These are phyloP conservation scores for Latheticus oryzae DNA, from an alignment of 2,888 invertebrate genomes.

Conservation along the genomic window DNA sequence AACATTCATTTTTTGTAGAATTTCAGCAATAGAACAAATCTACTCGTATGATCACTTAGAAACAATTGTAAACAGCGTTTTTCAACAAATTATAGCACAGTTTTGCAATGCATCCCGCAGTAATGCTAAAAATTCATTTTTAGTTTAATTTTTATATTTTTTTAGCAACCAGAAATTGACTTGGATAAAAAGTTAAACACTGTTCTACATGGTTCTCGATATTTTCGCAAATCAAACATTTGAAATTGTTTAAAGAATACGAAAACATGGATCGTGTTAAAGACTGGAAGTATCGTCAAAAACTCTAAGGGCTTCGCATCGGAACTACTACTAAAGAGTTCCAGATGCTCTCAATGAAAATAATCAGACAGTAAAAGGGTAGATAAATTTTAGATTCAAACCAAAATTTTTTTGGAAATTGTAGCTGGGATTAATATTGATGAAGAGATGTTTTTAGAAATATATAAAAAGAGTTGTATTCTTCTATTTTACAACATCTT, in stretches of 20 bases:
- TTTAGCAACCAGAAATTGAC: conserved; percentile 47
- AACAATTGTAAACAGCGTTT: conserved; percentile 69
- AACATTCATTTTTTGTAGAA: conserved; percentile 65
- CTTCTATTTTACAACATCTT: conserved; percentile 73
- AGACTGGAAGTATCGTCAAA: conserved; percentile 59
- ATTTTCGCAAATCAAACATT: conserved; percentile 62
- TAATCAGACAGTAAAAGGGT: conserved; percentile 61
- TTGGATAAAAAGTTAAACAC: conserved; percentile 61
- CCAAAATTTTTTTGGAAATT: conserved; percentile 39
- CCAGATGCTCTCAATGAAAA: conserved; percentile 61
- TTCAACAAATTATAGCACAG: conserved; percentile 77
- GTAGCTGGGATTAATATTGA: conserved; percentile 67
- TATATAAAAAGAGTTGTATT: conserved; percentile 75
- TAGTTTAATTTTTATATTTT: not conserved
- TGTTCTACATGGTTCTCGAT: conserved; percentile 59
- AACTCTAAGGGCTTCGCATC: conserved; percentile 55
- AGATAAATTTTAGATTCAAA: conserved; percentile 29
- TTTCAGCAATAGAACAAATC: conserved; percentile 75
- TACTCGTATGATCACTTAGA: conserved; percentile 69
- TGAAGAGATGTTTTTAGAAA: conserved; percentile 76
- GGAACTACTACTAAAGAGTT: conserved; percentile 61
- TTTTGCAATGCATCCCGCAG: conserved; percentile 67
- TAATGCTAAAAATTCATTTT: conserved; percentile 54
- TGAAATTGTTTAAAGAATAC: conserved; percentile 59
- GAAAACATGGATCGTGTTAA: conserved; percentile 57